phyloP scores from a whole-genome alignment of 2,888 invertebrate species.

The Sphinx pinastri region DNA sequence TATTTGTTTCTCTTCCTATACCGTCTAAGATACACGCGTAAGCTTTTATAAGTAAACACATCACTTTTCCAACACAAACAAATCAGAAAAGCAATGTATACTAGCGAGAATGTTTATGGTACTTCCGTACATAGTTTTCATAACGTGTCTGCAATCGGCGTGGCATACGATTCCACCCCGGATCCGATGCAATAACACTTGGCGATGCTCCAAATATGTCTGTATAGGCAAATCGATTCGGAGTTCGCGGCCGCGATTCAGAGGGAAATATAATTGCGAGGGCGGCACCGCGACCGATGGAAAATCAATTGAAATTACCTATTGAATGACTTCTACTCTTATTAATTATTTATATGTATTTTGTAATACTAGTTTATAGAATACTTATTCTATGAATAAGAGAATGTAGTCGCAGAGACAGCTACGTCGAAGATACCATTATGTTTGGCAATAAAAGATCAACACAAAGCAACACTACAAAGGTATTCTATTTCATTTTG shows the following conservation, averaged over 20 bases:
- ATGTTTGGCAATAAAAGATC: neutral
- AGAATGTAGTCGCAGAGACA: neutral
- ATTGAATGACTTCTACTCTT: too few species aligned
- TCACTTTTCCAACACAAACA: too few species aligned
- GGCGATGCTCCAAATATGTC: conserved; percentile 72
- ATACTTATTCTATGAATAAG: too few species aligned
- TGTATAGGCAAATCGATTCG: conserved; percentile 73
- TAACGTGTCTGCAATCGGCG: conserved; percentile 50
- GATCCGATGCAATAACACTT: conserved; percentile 73
- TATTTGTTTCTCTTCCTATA: too few species aligned
- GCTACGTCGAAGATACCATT: neutral
- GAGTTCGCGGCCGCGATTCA: conserved; percentile 38
- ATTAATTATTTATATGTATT: too few species aligned
- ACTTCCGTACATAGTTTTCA: conserved; percentile 41
- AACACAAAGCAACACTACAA: conserved; percentile 1
- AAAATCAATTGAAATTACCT: conserved; percentile 10
- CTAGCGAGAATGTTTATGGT: neutral
- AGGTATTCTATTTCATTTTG: conserved; percentile 10
- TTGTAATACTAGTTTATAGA: too few species aligned
- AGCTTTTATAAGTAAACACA: too few species aligned
- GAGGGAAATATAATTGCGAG: conserved; percentile 14
- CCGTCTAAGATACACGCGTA: too few species aligned
- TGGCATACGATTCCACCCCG: conserved; percentile 45
- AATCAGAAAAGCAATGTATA: too few species aligned
- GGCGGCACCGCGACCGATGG: neutral